Evolutionary conservation across 2,797 vertebrate genomes (phyloP), one percentile per base, ranked within the genome.

Genomic region (Tangara arthus): DNA sequence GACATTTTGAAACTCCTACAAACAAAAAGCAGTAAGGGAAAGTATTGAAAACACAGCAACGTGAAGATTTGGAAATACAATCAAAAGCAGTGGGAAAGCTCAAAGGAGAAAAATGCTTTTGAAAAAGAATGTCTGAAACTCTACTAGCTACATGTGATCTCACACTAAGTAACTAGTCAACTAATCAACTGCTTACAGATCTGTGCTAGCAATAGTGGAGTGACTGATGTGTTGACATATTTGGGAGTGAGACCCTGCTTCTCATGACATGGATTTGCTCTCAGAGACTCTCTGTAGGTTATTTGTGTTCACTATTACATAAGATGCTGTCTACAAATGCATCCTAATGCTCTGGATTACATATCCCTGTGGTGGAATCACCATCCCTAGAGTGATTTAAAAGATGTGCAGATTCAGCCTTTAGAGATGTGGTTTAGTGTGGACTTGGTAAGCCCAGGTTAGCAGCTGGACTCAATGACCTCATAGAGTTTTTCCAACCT

Each of bases 1-100:
- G 53, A 95, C 34, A 3, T 79, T 96, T 34, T 95, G 89, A 82
- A 97, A 95, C 41, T 56, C 96, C 98, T 98, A 91, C 10, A 96
- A 93, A 94, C 12, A 46, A 92, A 79, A 71, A 53, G 6, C 32
- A 83, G 52, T 32, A 73, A 82, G 9, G 32, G 5, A 87, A 87
- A 81, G 11, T 52, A 81, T 6, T 86, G 28, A 83, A 94, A 90
- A 84, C 24, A 82, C 2, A 72, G 16, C 3, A 7, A 22, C 3
- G 4, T 8, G 4, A 13, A 70, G 27, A 56, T 75, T 32, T 27
- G 34, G 34, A 90, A 90, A 41, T 32, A 57, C 8, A 63, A 35
- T 22, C 24, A 83, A 73, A 90, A 70, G 37, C 16, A 57, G 4
- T 1, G 4, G 56, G 15, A 60, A 75, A 55, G 50, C 8, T 83